Evolutionary conservation across 2,797 vertebrate genomes (phyloP).

Genomic region (Cercopithecus mitis): DNA sequence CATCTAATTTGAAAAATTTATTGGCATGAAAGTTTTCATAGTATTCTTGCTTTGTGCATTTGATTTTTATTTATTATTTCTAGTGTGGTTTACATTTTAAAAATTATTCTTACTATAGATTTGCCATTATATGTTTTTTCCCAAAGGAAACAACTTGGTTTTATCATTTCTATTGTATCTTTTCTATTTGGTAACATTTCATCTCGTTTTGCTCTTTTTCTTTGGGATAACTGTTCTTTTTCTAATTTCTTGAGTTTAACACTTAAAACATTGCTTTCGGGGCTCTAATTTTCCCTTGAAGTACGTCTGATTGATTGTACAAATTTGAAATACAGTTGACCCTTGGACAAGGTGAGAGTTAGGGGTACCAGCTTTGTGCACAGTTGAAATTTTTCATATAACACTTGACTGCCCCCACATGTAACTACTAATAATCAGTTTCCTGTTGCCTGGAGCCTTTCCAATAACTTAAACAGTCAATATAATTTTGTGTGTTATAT

Average conservation of each 20-base stretch:
- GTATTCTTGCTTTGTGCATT: background rate
- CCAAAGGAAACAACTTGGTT: background rate
- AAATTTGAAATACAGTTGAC: background rate
- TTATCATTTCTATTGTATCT: background rate
- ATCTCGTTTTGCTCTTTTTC: background rate
- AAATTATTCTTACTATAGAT: background rate
- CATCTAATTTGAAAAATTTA: background rate
- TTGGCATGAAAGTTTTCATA: background rate
- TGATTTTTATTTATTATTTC: background rate
- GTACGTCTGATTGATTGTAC: background rate
- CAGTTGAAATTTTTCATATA: background rate
- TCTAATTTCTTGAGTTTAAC: background rate
- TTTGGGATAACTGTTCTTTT: background rate
- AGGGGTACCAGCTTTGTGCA: background rate
- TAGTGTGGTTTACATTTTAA: background rate
- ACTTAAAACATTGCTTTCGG: background rate
- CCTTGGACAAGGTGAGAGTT: background rate
- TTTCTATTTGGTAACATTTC: constrained; percentile 23
- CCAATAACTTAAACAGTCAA: background rate
- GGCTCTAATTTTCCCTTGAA: background rate
- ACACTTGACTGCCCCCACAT: too few relatives aligned
- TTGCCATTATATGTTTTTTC: background rate
- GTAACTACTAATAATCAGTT: background rate
- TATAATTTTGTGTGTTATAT: background rate
- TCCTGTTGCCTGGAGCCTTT: background rate